Base-by-base conservation (phyloP, 2,888 invertebrate species). In the Eupithecia centaureata region DNA sequence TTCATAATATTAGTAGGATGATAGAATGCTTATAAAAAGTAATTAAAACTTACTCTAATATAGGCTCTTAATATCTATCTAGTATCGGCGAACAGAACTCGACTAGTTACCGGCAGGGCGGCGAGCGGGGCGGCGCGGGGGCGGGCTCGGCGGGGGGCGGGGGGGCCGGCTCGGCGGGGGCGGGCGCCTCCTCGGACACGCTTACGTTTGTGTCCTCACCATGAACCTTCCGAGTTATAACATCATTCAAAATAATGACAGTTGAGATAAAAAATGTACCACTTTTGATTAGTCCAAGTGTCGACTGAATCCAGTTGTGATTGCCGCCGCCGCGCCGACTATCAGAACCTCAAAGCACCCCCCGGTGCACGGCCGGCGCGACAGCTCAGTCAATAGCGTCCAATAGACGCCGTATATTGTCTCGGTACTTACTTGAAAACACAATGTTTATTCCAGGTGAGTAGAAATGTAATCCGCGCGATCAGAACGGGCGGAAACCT, bases 101-200 rank as follows among this genome's bases (percentile, higher is more conserved):
- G 15, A 27, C 7, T 28, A n/a, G 42, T 42, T 42, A 42, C 42
- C 61, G 22, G 47, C 32, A 15, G 22, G 12, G 61, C 28, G 51
- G 22, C 59, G 52, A 25, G 58, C 51, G 58, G 60, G 54, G 65
- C 22, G 35, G 52, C n/a, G 30, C 56, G 28, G 30, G 18, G 47
- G 22, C n/a, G 35, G 38, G n/a, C n/a, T 22, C 47, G 47, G 69
- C 65, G n/a, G 42, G 42, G 59, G 57, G 13, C 15, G 64, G 38
- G 60, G 28, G 10, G 27, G 65, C 51, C 28, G 42, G 62, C 22
- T 33, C 42, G 30, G 56, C 61, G 35, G 70, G 28, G 32, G 65
- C 61, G 59, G 67, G 33, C 22, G 54, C 51, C 65, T 57, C 18
- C 10, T 63, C 35, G 60, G 61, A 30, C 38, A 18, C 7, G 18